Conservation (phyloP, 2,113 vertebrate species). For the Mus spicilegus region DNA sequence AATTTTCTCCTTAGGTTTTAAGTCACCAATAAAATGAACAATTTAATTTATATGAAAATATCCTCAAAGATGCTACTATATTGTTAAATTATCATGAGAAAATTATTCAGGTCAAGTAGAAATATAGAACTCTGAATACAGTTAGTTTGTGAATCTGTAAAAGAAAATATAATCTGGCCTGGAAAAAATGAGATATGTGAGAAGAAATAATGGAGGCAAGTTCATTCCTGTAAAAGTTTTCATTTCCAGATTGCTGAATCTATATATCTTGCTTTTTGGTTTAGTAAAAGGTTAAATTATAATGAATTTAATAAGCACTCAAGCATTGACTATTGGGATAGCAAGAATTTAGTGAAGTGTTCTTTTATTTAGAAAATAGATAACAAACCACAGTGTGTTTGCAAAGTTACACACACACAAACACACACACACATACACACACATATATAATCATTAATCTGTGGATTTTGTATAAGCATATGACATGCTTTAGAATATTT, state of each 20-base stretch:
- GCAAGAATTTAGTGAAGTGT: neutral
- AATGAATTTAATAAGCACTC: neutral
- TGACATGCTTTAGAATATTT: neutral
- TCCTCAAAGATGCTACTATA: neutral
- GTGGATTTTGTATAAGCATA: too few species aligned
- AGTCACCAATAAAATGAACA: neutral
- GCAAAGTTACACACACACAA: neutral
- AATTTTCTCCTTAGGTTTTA: neutral
- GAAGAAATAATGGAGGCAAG: neutral
- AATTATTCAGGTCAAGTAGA: neutral
- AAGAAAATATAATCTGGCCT: neutral
- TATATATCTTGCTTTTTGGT: neutral
- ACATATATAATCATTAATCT: neutral
- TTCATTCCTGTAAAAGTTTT: neutral
- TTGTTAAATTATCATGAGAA: conserved; percentile 10
- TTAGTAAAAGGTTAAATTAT: neutral
- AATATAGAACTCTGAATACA: neutral
- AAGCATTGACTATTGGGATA: neutral
- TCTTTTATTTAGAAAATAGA: neutral
- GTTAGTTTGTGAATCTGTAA: neutral
- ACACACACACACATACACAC: too few species aligned
- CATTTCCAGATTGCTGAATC: neutral
- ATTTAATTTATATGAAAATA: conserved; percentile 14
- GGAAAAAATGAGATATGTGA: neutral
- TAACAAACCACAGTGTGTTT: neutral